Conservation (phyloP, 2,888 invertebrate genomes). For the Polydrusus tereticollis region DNA sequence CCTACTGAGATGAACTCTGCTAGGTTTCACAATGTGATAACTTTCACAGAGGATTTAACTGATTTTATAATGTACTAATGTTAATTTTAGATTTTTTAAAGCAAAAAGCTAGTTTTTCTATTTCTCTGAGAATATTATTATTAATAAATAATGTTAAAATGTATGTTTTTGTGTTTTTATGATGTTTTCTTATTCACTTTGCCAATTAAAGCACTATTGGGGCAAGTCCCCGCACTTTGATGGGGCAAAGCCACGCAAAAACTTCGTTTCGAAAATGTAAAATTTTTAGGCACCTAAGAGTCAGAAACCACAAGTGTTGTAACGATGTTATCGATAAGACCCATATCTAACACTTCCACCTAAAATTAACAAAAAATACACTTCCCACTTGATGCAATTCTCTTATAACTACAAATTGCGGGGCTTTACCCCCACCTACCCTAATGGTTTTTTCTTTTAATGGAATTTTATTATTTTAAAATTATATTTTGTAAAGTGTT, state of each 20-base stretch:
- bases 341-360: conserved; percentile 1
- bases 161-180: conserved; percentile 13
- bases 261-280: neutral
- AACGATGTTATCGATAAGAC: conserved; percentile 1
- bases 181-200: conserved; percentile 1
- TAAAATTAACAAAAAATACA: neutral
- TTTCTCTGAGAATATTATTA: neutral
- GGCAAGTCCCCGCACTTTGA: conserved; percentile 6
- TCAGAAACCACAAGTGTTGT: conserved; percentile 5
- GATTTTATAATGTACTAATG: conserved; percentile 9
- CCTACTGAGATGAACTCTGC: conserved; percentile 27
- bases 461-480: too few species aligned
- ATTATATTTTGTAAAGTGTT: too few species aligned
- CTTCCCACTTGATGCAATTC: neutral
- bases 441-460: too few species aligned
- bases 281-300: neutral
- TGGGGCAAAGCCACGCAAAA: neutral
- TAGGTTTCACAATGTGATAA: conserved; percentile 24
- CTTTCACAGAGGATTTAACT: conserved; percentile 19
- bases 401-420: conserved; percentile 6
- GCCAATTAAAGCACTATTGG: neutral
- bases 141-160: neutral
- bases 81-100: conserved; percentile 2
- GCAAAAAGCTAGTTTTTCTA: neutral
- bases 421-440: neutral